These are phyloP conservation scores for Phymastichus coffea DNA, from an alignment of 1,140 invertebrate genomes.

Conservation along the genomic window DNA sequence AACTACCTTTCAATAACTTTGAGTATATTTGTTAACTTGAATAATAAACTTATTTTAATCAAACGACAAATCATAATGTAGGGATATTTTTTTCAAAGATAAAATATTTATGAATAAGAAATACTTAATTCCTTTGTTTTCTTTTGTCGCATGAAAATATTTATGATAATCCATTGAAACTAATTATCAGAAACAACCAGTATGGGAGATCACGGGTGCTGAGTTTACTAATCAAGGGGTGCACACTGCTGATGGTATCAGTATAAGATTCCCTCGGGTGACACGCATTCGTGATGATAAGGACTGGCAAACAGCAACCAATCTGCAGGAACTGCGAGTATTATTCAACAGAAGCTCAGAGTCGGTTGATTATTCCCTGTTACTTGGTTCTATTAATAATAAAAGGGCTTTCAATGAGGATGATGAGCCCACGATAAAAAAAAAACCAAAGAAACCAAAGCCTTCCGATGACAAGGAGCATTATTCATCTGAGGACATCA, in stretches of 20 bases:
- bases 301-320: constrained; percentile 79
- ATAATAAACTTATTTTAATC: not conserved
- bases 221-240: constrained; percentile 85
- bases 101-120: not conserved
- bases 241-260: constrained; percentile 89
- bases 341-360: constrained; percentile 70
- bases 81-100: not conserved
- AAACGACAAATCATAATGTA: too few species aligned
- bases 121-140: not conserved
- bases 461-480: not conserved
- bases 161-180: too few species aligned
- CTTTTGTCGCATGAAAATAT: too few species aligned
- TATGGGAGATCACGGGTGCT: constrained; percentile 93
- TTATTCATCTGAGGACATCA: not conserved
- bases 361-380: constrained; percentile 65
- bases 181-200: constrained; percentile 70
- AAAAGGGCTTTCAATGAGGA: not conserved
- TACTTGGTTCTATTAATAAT: constrained; percentile 37
- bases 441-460: not conserved
- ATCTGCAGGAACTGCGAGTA: constrained; percentile 68
- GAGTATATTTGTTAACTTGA: too few species aligned
- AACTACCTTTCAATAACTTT: too few species aligned
- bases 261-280: constrained; percentile 88
- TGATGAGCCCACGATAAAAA: not conserved
- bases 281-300: constrained; percentile 83